A percentile compares a stretch with the other conserved stretches of the same genome.
Evolutionary conservation across 2,113 vertebrate genomes (phyloP).

Genomic region (Equus przewalskii): DNA sequence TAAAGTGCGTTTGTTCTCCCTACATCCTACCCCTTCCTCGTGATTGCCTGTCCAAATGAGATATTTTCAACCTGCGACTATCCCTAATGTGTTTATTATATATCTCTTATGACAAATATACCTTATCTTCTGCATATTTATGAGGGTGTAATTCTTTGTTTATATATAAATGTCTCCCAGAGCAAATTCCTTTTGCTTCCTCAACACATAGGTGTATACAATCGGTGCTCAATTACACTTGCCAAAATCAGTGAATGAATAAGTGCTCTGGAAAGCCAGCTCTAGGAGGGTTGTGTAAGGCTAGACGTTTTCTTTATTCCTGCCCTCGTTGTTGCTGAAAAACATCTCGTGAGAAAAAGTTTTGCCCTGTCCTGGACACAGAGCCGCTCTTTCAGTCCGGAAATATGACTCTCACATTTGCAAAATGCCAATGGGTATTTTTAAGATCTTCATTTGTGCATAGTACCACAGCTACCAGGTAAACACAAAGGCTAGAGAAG

Average conservation of each 20-base stretch:
- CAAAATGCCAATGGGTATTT: background rate
- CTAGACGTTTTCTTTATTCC: background rate
- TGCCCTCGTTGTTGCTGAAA: background rate
- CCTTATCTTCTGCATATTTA: background rate
- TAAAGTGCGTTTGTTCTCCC: background rate
- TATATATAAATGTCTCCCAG: background rate
- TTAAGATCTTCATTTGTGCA: background rate
- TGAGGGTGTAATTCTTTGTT: background rate
- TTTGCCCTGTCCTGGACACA: background rate
- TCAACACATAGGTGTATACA: background rate
- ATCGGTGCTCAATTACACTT: background rate
- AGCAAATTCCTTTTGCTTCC: background rate
- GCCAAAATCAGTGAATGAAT: background rate
- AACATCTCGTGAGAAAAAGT: background rate
- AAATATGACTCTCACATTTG: background rate
- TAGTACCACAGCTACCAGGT: background rate
- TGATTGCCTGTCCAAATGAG: background rate
- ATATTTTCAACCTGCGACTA: background rate
- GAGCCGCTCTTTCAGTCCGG: background rate
- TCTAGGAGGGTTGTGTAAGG: background rate
- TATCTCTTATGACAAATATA: background rate
- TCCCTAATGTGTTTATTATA: background rate
- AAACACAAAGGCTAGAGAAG: background rate
- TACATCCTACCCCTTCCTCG: background rate
- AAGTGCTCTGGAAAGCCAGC: background rate